Evolutionary conservation across 2,888 invertebrate species (phyloP), one percentile per base, ranked within the genome.

Genomic region (Spodoptera picta): DNA sequence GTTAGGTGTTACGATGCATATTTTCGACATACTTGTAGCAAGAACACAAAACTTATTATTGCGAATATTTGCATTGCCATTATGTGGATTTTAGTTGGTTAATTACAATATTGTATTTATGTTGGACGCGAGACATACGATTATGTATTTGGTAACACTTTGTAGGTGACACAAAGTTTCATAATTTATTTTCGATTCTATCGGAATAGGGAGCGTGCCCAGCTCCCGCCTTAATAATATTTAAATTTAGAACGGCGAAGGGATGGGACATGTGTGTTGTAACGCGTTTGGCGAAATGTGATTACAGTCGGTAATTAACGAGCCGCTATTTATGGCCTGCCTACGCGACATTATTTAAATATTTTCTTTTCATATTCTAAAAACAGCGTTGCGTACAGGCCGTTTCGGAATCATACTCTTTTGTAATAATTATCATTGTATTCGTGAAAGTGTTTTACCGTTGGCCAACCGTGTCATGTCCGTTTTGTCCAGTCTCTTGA

Each of bases 241-340:
- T 92, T 93, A 93, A 91, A 92, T 92, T 83, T 94, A 93, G 94
- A 94, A 93, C 91, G 75, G 92, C 93, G 92, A 94, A 94, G 94
- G 94, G 94, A 94, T 94, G 93, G 91, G 93, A 92, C 94, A 94
- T 92, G 90, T 94, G 93, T 92, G 92, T 91, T 87, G 92, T 92
- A 93, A 94, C 92, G 92, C 88, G 87, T 93, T 93, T 94, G 94
- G 94, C 94, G 94, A 94, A 94, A 94, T 94, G 94, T 92, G 94
- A 94, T 94, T 94, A 93, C 92, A 89, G 89, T 89, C 87, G 76
- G 90, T 93, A 92, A 94, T 94, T 94, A 94, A 94, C 91, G 92
- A 91, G 89, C 83, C 75, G 86, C 90, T 94, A 93, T 94, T 93
- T 93, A 89, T 88, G 87, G 88, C 65, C 65, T 64, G 69, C 74